Evolutionary conservation across 2,888 invertebrate genomes (phyloP).

Genomic region (Drosophila phalerata): DNA sequence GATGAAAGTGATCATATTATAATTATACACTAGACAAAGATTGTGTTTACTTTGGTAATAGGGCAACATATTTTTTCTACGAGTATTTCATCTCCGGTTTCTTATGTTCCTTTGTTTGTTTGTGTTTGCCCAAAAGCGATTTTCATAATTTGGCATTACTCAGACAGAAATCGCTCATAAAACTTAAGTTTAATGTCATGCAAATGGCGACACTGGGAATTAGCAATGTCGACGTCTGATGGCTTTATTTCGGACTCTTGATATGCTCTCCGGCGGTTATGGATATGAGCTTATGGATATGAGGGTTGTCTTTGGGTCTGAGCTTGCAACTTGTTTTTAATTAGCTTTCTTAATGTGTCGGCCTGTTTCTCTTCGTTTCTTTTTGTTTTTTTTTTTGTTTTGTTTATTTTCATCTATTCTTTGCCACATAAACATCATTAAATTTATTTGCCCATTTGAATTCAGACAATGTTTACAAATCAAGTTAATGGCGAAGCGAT

Average conservation of each 20-base stretch:
- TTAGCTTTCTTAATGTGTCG: constrained; percentile 60
- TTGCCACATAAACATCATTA: constrained; percentile 32
- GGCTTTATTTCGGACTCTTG: constrained; percentile 63
- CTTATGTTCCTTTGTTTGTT: constrained; percentile 32
- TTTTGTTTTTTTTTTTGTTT: not conserved
- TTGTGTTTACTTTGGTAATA: constrained; percentile 16
- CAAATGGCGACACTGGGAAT: constrained; percentile 75
- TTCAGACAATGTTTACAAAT: constrained; percentile 35
- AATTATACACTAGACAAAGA: not conserved
- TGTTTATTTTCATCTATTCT: constrained; percentile 46
- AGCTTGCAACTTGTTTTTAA: constrained; percentile 57
- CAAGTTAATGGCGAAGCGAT: constrained; percentile 15
- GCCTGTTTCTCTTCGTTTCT: constrained; percentile 37
- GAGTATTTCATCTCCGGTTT: constrained; percentile 44
- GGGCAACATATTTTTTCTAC: constrained; percentile 15
- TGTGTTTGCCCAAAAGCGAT: constrained; percentile 41
- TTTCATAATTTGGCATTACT: constrained; percentile 57
- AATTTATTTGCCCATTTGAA: constrained; percentile 27
- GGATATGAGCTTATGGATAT: constrained; percentile 26
- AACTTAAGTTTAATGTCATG: constrained; percentile 70
- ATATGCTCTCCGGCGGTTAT: constrained; percentile 40
- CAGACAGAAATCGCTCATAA: constrained; percentile 70
- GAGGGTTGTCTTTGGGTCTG: constrained; percentile 15
- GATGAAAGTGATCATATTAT: constrained; percentile 8
- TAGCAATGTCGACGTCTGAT: constrained; percentile 65